Conservation (phyloP, 1,140 invertebrate genomes). For the Lordiphosa mommai region DNA sequence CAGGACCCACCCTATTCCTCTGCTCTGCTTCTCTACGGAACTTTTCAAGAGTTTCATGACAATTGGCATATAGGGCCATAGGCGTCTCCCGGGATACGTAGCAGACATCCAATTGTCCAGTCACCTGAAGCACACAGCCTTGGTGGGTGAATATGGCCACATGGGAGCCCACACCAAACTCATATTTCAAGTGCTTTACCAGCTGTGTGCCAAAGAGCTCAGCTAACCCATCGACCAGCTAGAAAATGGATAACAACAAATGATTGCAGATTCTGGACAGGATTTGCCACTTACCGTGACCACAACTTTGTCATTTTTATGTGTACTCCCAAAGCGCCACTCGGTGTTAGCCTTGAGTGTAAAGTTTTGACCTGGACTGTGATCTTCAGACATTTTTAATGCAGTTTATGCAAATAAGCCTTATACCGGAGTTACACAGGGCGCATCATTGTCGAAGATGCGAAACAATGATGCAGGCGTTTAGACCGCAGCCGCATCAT, state of each 20-base stretch:
- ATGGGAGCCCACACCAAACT: constrained; percentile 94
- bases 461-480: too few species aligned
- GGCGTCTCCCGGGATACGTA: constrained; percentile 98
- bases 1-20: constrained; percentile 87
- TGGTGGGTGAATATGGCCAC: constrained; percentile 98
- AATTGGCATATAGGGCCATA: constrained; percentile 92
- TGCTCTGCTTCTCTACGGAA: constrained; percentile 89
- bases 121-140: constrained; percentile 91
- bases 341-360: constrained; percentile 93
- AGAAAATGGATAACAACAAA: not conserved
- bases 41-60: constrained; percentile 95
- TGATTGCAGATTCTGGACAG: too few species aligned
- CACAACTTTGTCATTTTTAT: constrained; percentile 90
- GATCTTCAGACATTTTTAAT: constrained; percentile 60
- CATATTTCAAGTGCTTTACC: constrained; percentile 96
- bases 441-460: too few species aligned
- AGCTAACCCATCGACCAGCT: constrained; percentile 92
- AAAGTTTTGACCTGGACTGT: constrained; percentile 82
- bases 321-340: constrained; percentile 95
- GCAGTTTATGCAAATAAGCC: too few species aligned
- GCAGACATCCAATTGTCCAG: constrained; percentile 93
- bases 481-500: too few species aligned
- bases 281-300: constrained; percentile 85
- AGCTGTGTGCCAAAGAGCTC: constrained; percentile 99
- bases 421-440: too few species aligned